phyloP scores from a whole-genome alignment of 1,140 invertebrate species.

The Panulirus ornatus region DNA sequence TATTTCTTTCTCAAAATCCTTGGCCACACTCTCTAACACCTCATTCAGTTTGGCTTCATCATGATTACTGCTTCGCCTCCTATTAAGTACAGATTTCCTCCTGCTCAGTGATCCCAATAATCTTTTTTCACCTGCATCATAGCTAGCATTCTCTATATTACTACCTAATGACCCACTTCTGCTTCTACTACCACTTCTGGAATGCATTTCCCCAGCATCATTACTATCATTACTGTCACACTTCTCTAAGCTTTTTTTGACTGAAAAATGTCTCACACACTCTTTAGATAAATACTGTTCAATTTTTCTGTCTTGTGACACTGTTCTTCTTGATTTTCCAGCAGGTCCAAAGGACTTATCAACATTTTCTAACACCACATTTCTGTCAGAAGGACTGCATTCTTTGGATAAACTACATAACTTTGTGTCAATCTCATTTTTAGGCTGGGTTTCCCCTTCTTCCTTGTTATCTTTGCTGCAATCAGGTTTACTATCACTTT shows the following conservation, averaged over 20 bases:
- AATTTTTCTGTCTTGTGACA: slow-evolving; percentile 48
- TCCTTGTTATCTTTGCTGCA: not conserved
- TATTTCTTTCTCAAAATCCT: slow-evolving; percentile 73
- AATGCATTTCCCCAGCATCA: slow-evolving; percentile 4
- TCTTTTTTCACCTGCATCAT: slow-evolving; percentile 38
- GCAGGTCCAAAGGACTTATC: slow-evolving; percentile 29
- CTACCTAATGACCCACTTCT: slow-evolving; percentile 26
- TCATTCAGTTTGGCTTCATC: slow-evolving; percentile 74
- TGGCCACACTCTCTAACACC: slow-evolving; percentile 73
- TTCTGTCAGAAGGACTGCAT: not conserved
- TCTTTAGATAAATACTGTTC: slow-evolving; percentile 24
- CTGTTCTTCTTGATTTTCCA: slow-evolving; percentile 48
- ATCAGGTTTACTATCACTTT: not conserved
- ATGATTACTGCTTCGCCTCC: slow-evolving; percentile 70
- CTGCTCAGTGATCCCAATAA: slow-evolving; percentile 9
- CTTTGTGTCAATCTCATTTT: not conserved
- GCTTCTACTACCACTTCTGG: slow-evolving; percentile 31
- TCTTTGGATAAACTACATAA: not conserved
- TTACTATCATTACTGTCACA: slow-evolving; percentile 35
- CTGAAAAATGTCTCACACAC: not conserved
- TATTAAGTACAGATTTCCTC: slow-evolving; percentile 54
- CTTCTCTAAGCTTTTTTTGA: slow-evolving; percentile 36
- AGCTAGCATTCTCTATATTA: not conserved
- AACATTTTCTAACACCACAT: not conserved
- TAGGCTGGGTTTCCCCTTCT: not conserved